Base-by-base conservation (phyloP, 1,140 invertebrate species). In the Cheumatopsyche charites region DNA sequence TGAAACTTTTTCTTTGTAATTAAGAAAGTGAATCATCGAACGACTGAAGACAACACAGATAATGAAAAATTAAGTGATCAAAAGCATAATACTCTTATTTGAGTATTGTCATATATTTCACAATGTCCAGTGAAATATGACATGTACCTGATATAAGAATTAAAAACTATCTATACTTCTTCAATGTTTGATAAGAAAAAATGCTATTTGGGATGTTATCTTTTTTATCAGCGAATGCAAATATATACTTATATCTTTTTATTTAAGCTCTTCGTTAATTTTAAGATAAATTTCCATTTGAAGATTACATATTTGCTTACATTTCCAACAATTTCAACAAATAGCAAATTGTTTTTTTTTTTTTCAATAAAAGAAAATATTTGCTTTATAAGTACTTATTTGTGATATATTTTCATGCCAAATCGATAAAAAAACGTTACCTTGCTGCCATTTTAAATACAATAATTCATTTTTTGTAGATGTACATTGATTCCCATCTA, bases 81-180 rank as follows among this genome's bases (percentile, higher is more conserved):
- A 52, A 52, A 52, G 6, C 6, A 19, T 52, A 52, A 17, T 52
- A 36, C 47, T 52, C 19, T 19, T 15, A 2, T 6, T 52, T 15
- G 47, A 52, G 47, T 52, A 52, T 19, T 58, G 55, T 26, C 55
- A 23, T 58, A 23, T 19, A 19, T 58, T 58, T 23, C 55, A 58
- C 55, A 58, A 58, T 58, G 55, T 58, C 55, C 55, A 13, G 55
- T 58, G 55, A 25, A 58, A 19, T 23, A 23, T 58, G 23, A 58
- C 55, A 58, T 19, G 55, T 58, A 58, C 55, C 55, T 58, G 55
- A 58, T 23, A 58, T 55, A 25, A 58, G 55, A 58, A 58, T 21
- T 58, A 58, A 58, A 25, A 25, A 23, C 25, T 58, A 19, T 19
- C 49, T 19, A 21, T 19, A 21, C 23, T 11, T 52, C 15, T 52